Base-by-base conservation (phyloP, 1,140 invertebrate species). In the Cydia strobilella region DNA sequence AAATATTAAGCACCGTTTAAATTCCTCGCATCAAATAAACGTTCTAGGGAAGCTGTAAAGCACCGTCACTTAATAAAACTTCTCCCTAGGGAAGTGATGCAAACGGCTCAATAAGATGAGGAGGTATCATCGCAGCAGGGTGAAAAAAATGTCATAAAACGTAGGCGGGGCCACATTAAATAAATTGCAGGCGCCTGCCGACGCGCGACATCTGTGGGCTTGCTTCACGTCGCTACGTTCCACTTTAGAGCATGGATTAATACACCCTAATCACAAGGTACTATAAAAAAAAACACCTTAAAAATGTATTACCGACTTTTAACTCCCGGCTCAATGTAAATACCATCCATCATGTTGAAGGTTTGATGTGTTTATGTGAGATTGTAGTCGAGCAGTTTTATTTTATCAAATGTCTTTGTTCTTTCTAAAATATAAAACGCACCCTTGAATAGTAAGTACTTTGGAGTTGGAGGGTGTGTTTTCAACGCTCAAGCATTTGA, bases 101-200 rank as follows among this genome's bases (percentile, higher is more conserved):
- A 89, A 91, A 90, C 85, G 86, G 82, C 88, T 91, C 87, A 88
- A 89, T 90, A 87, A 90, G 84, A 88, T 84, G 86, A 88, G 84
- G 79, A 80, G 82, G 82, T 85, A 82, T 86, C 84, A 87, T 89
- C 86, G 85, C 84, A 74, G 79, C 71, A 23, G 79, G 79, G 81
- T 81, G 65, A 69, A 80, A 85, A 89, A 88, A 87, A 84, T 73
- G 82, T 79, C 83, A 84, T 88, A 88, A 89, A 88, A 82, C 74
- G 82, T 83, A 77, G 84, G 86, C 77, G 85, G 80, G 79, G 80
- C 74, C 65, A 73, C 84, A 88, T 90, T 91, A 90, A 86, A 90
- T 90, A 91, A 90, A 90, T 91, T 90, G 85, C 84, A 83, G 81
- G 76, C 82, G 79, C 79, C 80, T 81, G 83, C 84, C 81, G 75